Conservation (phyloP, 2,113 vertebrate species). For the Passer montanus region DNA sequence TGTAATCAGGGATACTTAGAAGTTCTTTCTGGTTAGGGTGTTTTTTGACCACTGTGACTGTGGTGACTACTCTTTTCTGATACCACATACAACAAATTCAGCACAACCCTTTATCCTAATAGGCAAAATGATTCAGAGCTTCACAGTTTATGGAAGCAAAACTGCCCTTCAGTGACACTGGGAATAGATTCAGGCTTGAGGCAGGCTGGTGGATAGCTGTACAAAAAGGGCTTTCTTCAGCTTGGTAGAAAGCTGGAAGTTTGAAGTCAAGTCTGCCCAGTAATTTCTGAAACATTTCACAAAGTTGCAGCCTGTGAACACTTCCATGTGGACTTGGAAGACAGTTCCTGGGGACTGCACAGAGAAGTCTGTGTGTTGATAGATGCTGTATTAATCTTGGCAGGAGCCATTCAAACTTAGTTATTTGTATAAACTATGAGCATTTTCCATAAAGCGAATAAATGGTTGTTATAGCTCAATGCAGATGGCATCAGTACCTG, state of each 20-base stretch:
- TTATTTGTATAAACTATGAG: neutral
- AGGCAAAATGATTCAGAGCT: neutral
- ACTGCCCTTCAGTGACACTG: neutral
- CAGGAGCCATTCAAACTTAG: neutral
- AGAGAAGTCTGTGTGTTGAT: neutral
- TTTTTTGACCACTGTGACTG: neutral
- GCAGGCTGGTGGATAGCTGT: neutral
- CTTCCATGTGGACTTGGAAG: neutral
- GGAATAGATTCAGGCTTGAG: neutral
- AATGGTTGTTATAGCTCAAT: neutral
- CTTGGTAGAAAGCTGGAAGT: neutral
- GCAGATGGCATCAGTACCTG: conserved; percentile 5
- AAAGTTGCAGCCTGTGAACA: neutral
- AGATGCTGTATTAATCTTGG: neutral
- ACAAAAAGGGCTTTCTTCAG: neutral
- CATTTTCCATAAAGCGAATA: neutral
- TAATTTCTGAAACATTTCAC: neutral
- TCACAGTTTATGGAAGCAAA: neutral
- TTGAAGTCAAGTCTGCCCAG: neutral
- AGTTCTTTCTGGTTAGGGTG: neutral
- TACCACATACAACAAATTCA: neutral
- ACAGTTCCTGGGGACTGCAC: neutral
- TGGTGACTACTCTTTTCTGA: neutral
- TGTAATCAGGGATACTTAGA: neutral
- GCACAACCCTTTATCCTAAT: neutral